Conservation (phyloP, 2,797 vertebrate genomes). For the Diplodus sargus region DNA sequence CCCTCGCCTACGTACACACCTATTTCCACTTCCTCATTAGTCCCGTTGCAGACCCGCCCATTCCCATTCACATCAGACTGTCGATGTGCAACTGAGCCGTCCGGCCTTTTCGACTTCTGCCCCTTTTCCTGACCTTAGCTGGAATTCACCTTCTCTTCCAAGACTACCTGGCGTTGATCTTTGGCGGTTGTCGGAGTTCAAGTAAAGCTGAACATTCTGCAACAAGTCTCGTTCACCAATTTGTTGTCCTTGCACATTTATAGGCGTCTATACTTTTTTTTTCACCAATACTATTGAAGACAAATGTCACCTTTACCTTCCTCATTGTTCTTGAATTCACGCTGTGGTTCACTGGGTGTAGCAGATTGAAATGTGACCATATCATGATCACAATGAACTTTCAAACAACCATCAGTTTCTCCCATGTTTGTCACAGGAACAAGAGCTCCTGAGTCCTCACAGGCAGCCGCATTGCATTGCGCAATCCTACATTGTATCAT, state of each 20-base stretch:
- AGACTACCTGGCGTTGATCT: neutral
- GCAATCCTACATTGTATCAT: neutral
- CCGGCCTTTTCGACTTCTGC: neutral
- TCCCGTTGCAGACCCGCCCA: neutral
- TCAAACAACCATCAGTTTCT: too few species aligned
- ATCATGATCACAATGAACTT: neutral
- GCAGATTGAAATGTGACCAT: too few species aligned
- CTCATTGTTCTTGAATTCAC: too few species aligned
- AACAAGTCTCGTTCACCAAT: neutral
- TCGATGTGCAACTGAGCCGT: fast-evolving
- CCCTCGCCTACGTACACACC: neutral
- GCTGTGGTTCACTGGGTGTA: too few species aligned
- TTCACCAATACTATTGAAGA: too few species aligned
- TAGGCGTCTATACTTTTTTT: too few species aligned
- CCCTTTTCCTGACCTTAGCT: neutral
- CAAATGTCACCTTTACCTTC: too few species aligned
- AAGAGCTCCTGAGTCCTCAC: too few species aligned
- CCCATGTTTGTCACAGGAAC: too few species aligned
- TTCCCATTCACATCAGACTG: neutral
- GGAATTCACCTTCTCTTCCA: neutral
- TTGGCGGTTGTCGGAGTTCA: neutral
- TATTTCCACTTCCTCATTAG: neutral
- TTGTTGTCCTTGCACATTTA: too few species aligned
- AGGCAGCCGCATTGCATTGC: neutral
- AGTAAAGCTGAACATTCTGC: neutral